A percentile compares a stretch with the other conserved stretches of the same genome.
Conservation (phyloP, 1,140 invertebrate genomes). For the Sarcophaga bullata region DNA sequence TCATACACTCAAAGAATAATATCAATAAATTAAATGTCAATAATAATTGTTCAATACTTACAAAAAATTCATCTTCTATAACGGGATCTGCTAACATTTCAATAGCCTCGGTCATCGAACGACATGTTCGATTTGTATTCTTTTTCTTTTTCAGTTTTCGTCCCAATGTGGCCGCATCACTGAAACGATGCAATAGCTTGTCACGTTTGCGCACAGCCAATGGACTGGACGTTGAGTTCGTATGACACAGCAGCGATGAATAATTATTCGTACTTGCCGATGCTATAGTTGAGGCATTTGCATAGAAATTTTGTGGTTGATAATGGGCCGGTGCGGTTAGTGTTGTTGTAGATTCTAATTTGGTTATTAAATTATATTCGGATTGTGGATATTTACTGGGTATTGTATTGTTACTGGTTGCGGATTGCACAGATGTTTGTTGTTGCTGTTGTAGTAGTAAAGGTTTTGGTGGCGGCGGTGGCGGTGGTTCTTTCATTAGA, state of each 20-base stretch:
- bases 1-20: not conserved
- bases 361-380: slow-evolving; percentile 63
- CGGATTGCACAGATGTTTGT: slow-evolving; percentile 43
- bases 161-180: slow-evolving; percentile 64
- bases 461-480: slow-evolving; percentile 62
- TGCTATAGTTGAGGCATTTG: slow-evolving; percentile 53
- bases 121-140: slow-evolving; percentile 63
- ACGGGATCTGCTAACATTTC: slow-evolving; percentile 65
- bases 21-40: not conserved
- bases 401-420: slow-evolving; percentile 46
- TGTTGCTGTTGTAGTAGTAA: slow-evolving; percentile 49
- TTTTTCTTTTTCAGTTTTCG: slow-evolving; percentile 64
- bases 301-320: slow-evolving; percentile 62
- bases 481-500: slow-evolving; percentile 63
- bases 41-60: slow-evolving; percentile 52
- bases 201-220: slow-evolving; percentile 61
- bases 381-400: slow-evolving; percentile 62
- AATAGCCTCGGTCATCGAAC: slow-evolving; percentile 65
- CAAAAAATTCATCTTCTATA: slow-evolving; percentile 65
- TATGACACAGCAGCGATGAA: slow-evolving; percentile 60
- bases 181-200: slow-evolving; percentile 63
- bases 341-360: slow-evolving; percentile 60
- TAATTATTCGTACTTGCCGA: slow-evolving; percentile 55
- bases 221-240: slow-evolving; percentile 59
- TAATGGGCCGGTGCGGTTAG: slow-evolving; percentile 59